phyloP scores from a whole-genome alignment of 1,140 invertebrate species.

The Drosophila takahashii region DNA sequence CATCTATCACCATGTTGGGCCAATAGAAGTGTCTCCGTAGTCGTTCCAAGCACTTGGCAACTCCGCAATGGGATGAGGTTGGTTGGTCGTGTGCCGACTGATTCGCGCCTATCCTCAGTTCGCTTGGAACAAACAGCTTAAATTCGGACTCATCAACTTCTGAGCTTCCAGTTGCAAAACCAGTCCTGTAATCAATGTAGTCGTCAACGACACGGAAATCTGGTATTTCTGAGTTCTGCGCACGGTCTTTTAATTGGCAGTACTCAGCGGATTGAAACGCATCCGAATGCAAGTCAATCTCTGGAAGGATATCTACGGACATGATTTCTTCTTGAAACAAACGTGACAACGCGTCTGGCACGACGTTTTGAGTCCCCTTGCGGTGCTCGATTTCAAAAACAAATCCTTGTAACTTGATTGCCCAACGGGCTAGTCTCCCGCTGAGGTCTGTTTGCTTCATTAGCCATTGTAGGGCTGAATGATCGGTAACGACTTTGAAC shows the following conservation, averaged over 20 bases:
- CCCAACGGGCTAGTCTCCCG: not conserved
- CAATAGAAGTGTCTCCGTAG: slow-evolving; percentile 14
- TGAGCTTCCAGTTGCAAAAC: not conserved
- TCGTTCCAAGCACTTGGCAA: not conserved
- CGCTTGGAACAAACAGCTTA: not conserved
- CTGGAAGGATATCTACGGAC: too few species aligned
- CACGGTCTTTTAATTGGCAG: too few species aligned
- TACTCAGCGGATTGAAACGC: too few species aligned
- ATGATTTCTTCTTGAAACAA: too few species aligned
- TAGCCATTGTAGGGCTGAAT: slow-evolving; percentile 10
- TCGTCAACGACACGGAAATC: slow-evolving; percentile 1
- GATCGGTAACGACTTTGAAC: slow-evolving; percentile 21
- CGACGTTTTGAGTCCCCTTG: not conserved
- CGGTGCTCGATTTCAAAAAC: too few species aligned
- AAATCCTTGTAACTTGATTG: slow-evolving; percentile 1
- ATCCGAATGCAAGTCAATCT: too few species aligned
- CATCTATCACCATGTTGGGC: slow-evolving; percentile 4
- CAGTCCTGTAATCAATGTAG: not conserved
- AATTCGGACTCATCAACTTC: not conserved
- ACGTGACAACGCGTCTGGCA: too few species aligned
- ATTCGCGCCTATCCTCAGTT: not conserved
- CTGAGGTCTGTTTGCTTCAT: slow-evolving; percentile 1
- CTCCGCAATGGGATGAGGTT: slow-evolving; percentile 3
- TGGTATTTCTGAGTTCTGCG: not conserved
- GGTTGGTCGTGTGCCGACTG: slow-evolving; percentile 3